These are phyloP conservation scores for Axis porcinus DNA, from an alignment of 2,113 vertebrate genomes.

Conservation along the genomic window DNA sequence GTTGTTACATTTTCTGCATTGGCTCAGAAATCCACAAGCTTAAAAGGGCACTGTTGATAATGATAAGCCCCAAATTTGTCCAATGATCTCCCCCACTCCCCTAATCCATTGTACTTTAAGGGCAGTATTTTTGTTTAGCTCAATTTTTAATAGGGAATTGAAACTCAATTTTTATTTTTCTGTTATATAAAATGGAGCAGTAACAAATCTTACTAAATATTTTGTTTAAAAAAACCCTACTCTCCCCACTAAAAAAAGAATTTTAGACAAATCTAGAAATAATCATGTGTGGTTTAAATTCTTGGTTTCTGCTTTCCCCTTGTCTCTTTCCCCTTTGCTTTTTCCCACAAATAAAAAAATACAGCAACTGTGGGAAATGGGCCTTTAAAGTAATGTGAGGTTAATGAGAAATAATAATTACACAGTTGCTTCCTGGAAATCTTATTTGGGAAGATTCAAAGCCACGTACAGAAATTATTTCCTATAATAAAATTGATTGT, in stretches of 20 bases:
- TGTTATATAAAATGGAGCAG: slow-evolving; percentile 7
- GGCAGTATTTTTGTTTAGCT: slow-evolving; percentile 57
- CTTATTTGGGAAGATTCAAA: slow-evolving; percentile 31
- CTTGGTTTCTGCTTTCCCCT: slow-evolving; percentile 27
- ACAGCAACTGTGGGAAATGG: background rate
- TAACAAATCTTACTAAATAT: slow-evolving; percentile 38
- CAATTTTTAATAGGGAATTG: slow-evolving; percentile 56
- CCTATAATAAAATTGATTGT: slow-evolving; percentile 42
- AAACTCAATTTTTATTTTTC: slow-evolving; percentile 48
- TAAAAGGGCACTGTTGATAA: slow-evolving; percentile 75
- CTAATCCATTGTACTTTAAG: slow-evolving; percentile 65
- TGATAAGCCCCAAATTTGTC: slow-evolving; percentile 75
- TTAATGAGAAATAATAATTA: slow-evolving; percentile 53
- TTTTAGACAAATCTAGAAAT: slow-evolving; percentile 35
- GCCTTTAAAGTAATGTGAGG: slow-evolving; percentile 43
- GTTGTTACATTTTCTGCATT: slow-evolving; percentile 74
- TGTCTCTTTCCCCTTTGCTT: background rate
- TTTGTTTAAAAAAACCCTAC: background rate
- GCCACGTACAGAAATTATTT: slow-evolving; percentile 41
- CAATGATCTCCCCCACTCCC: slow-evolving; percentile 53
- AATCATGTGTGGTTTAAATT: slow-evolving; percentile 25
- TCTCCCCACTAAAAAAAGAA: background rate
- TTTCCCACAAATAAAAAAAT: slow-evolving; percentile 8
- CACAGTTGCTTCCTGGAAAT: background rate
- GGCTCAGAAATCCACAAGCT: slow-evolving; percentile 72